Evolutionary conservation across 1,140 invertebrate species (phyloP), one percentile per base, ranked within the genome.

Genomic region (Zaprionus kolodkinae): DNA sequence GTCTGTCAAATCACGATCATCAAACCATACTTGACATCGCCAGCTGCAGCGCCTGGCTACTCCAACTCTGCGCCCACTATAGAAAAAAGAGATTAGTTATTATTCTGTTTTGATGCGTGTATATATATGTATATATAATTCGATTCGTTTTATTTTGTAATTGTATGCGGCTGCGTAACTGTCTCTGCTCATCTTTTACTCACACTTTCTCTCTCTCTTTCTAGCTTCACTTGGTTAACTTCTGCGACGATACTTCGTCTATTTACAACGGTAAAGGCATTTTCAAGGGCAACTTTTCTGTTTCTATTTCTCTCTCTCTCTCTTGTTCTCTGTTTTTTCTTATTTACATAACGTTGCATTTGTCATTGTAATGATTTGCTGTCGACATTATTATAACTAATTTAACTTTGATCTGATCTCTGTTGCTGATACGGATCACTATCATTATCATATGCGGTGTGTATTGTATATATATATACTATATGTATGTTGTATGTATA

Each of bases 321-420:
- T 48, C 30, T 6, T 2, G 6, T 9, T 15, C 6, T 43, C 74
- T 63, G 38, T 68, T 27, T 27, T 27, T 43, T 63, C 54, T 40
- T 70, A 74, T 70, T 57, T 74, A 74, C 67, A 82, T 78, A 72
- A 48, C 77, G 48, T 40, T 76, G 36, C 69, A 66, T 56, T 78
- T 60, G 33, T 72, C 52, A 65, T 67, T 85, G 64, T 85, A 78
- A 74, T 85, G 74, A 69, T 85, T 77, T 80, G 67, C 81, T 78
- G 69, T 77, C 50, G 68, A 79, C 64, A 59, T 62, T 69, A 60
- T 79, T 87, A 85, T n/a, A 85, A 87, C 79, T 86, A 81, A 75
- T 72, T 82, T 54, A 85, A 85, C 81, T 86, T 45, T 45, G 40
- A 45, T 45, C 40, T 43, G 40, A 43, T 43, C 40, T 43, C 6